phyloP scores from a whole-genome alignment of 2,113 vertebrate genomes.

The Protomyctophum bolini region DNA sequence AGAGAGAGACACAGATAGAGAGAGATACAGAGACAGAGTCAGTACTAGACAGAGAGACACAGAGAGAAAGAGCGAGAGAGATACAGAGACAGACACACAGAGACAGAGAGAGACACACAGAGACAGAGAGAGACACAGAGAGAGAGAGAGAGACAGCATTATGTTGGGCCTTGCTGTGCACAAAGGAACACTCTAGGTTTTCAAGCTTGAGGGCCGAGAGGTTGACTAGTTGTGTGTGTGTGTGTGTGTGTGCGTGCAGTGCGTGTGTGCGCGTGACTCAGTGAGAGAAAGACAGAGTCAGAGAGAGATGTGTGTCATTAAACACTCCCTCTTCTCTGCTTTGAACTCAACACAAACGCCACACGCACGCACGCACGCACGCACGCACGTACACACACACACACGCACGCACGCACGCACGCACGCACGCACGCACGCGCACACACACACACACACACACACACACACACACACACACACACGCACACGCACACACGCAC shows the following conservation, averaged over 20 bases:
- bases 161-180: conserved; percentile 20
- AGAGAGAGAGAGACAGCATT: too few species aligned
- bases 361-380: conserved; percentile 15
- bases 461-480: conserved; percentile 17
- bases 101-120: too few species aligned
- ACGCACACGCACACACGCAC: conserved; percentile 17
- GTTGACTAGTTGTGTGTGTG: conserved; percentile 9
- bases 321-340: conserved; percentile 46
- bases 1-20: too few species aligned
- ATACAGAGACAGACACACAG: too few species aligned
- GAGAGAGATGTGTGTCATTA: conserved; percentile 57
- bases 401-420: conserved; percentile 1
- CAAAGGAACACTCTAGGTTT: conserved; percentile 67
- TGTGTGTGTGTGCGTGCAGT: conserved; percentile 11
- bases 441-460: conserved; percentile 7
- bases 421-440: conserved; percentile 2
- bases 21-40: too few species aligned
- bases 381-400: neutral
- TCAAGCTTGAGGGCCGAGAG: conserved; percentile 54
- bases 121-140: too few species aligned
- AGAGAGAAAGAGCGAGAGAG: too few species aligned
- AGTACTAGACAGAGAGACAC: too few species aligned
- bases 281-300: conserved; percentile 21
- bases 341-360: conserved; percentile 59
- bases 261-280: neutral